phyloP scores from a whole-genome alignment of 1,140 invertebrate genomes.

The Dysdera silvatica region DNA sequence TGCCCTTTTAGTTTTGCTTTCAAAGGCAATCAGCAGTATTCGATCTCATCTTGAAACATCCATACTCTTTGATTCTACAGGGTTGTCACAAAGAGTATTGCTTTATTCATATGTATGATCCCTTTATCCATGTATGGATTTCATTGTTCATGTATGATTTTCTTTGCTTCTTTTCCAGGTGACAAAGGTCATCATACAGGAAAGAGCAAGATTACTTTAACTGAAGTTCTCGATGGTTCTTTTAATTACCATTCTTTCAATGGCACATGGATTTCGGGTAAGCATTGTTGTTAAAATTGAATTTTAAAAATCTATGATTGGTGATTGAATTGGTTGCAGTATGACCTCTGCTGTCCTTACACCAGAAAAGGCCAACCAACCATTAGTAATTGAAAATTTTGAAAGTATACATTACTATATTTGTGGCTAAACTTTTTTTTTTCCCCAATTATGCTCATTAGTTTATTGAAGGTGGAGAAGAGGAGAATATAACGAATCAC shows the following conservation, averaged over 20 bases:
- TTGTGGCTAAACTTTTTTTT: too few relatives aligned
- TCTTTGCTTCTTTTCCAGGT: constrained; percentile 12
- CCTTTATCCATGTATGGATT: background rate
- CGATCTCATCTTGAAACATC: background rate
- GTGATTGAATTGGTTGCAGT: too few relatives aligned
- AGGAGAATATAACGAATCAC: too few relatives aligned
- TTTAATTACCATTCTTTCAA: constrained; percentile 27
- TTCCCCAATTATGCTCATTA: too few relatives aligned
- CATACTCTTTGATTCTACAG: background rate
- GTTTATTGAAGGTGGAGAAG: too few relatives aligned
- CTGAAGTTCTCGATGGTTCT: constrained; percentile 27
- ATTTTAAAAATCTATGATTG: too few relatives aligned
- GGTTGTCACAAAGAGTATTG: background rate
- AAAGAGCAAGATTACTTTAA: constrained; percentile 25
- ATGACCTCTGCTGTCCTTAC: too few relatives aligned
- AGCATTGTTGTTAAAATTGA: too few relatives aligned
- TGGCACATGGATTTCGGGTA: constrained; percentile 33
- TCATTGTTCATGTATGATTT: background rate
- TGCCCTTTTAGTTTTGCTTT: background rate
- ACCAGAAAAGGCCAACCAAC: too few relatives aligned
- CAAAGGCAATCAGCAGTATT: background rate
- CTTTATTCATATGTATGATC: background rate
- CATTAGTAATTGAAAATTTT: too few relatives aligned
- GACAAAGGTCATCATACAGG: constrained; percentile 22
- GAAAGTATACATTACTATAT: too few relatives aligned